phyloP scores from a whole-genome alignment of 2,797 vertebrate species.

The Streptopelia turtur region DNA sequence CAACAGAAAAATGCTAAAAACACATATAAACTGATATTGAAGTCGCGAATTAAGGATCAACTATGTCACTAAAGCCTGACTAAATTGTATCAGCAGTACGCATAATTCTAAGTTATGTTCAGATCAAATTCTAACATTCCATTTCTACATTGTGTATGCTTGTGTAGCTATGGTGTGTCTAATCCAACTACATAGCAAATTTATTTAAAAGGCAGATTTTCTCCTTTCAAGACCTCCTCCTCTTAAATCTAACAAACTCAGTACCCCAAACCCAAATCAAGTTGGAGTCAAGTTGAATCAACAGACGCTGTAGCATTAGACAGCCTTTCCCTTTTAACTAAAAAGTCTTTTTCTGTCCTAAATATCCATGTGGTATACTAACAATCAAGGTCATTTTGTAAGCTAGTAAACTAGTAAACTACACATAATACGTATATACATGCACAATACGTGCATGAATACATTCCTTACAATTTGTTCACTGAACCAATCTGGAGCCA shows the following conservation, averaged over 20 bases:
- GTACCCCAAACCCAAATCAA: neutral
- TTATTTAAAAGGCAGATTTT: neutral
- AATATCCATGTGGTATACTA: neutral
- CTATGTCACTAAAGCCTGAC: neutral
- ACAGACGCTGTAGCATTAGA: neutral
- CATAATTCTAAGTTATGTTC: neutral
- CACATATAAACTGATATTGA: neutral
- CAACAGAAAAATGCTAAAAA: neutral
- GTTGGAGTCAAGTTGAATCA: neutral
- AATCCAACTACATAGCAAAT: neutral
- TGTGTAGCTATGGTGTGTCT: neutral
- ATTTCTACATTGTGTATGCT: neutral
- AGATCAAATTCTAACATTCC: neutral
- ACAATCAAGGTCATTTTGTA: neutral
- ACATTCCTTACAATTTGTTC: neutral
- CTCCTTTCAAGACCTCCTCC: neutral
- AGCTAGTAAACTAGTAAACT: neutral
- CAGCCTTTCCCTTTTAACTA: neutral
- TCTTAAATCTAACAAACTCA: neutral
- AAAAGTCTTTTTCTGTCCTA: neutral
- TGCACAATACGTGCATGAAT: neutral
- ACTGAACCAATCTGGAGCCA: neutral
- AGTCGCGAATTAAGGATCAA: neutral
- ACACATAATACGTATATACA: no score
- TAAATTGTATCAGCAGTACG: neutral